phyloP scores from a whole-genome alignment of 2,113 vertebrate genomes.

The Hucho hucho region DNA sequence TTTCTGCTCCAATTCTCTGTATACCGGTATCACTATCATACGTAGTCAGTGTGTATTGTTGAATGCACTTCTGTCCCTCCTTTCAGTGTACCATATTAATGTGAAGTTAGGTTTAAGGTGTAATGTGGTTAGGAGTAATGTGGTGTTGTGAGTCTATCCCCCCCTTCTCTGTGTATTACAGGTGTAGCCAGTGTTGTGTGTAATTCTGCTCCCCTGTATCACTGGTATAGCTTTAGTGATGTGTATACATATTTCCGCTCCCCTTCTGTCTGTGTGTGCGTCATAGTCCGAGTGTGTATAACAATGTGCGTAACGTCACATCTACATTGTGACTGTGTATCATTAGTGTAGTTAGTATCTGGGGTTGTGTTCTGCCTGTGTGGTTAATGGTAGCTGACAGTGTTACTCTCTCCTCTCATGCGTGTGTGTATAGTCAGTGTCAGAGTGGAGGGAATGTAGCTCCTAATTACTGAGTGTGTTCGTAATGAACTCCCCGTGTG shows the following conservation, averaged over 20 bases:
- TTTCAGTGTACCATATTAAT: no score
- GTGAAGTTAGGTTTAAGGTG: neutral
- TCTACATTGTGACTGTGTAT: neutral
- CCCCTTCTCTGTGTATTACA: no score
- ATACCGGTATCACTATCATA: no score
- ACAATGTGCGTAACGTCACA: neutral
- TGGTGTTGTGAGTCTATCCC: no score
- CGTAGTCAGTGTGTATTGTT: no score
- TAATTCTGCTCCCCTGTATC: neutral
- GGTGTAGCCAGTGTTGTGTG: neutral
- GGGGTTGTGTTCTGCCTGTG: constrained; percentile 4
- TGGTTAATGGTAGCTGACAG: constrained; percentile 41
- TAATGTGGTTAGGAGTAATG: neutral
- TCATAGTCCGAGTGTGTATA: neutral
- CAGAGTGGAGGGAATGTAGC: constrained; percentile 29
- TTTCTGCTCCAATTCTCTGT: no score
- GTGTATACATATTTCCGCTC: neutral
- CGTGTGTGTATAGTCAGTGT: constrained; percentile 41
- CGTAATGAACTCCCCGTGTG: constrained; percentile 30
- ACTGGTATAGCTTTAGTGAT: no score
- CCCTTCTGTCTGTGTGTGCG: constrained; percentile 5
- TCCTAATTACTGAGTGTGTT: constrained; percentile 41
- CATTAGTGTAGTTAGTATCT: constrained; percentile 5
- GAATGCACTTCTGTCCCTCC: no score
- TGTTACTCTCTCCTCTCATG: constrained; percentile 41